These are phyloP conservation scores for Silurus glanis DNA, from an alignment of 2,113 vertebrate species.

Conservation along the genomic window DNA sequence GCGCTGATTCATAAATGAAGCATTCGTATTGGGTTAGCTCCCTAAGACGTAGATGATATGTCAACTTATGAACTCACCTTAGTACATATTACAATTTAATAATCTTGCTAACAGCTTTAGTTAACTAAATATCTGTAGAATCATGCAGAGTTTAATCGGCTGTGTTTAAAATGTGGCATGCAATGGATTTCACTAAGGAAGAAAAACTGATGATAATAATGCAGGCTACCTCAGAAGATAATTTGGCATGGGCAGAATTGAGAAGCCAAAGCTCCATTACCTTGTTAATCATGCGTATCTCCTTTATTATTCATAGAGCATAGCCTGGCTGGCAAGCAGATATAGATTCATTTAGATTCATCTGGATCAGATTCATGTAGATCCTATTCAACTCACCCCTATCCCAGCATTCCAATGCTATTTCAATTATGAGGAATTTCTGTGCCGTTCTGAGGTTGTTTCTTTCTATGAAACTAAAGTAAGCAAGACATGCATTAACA, in stretches of 20 bases:
- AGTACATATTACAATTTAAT: not conserved
- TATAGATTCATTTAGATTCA: not conserved
- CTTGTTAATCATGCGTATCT: constrained; percentile 13
- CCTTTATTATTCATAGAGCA: constrained; percentile 26
- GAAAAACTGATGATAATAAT: not conserved
- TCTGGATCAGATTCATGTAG: too few relatives aligned
- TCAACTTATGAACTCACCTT: not conserved
- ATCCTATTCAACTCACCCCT: not conserved
- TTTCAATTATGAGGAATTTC: constrained; percentile 8
- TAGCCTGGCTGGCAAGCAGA: not conserved
- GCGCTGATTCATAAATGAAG: not conserved
- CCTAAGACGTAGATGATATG: not conserved
- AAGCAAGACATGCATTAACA: not conserved
- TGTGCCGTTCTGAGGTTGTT: not conserved
- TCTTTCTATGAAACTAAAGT: not conserved
- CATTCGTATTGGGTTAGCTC: not conserved
- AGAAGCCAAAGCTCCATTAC: constrained; percentile 23
- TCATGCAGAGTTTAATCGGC: not conserved
- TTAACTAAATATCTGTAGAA: not conserved
- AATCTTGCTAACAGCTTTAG: not conserved
- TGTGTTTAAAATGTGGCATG: not conserved
- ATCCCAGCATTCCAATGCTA: not conserved
- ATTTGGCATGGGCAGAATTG: not conserved
- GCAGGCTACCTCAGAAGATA: not conserved
- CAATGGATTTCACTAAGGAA: not conserved